Base-by-base conservation (phyloP, 2,888 invertebrate genomes). In the Busseola fusca region DNA sequence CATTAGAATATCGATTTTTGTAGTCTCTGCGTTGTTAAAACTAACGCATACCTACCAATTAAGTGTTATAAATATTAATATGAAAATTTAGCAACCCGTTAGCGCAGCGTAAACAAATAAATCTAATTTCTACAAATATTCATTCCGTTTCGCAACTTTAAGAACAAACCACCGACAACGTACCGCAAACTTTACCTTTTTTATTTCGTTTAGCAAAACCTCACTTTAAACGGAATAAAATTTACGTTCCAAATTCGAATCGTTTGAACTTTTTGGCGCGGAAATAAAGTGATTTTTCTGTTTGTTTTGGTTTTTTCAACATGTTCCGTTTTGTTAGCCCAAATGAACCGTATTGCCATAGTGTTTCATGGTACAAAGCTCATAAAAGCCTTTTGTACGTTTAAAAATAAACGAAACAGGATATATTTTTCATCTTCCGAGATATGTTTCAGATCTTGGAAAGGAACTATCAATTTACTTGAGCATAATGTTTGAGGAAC, bases 201-300 rank as follows among this genome's bases (percentile, higher is more conserved):
- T 69, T 60, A 54, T 77, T 81, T 72, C 73, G 60, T 79, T 62
- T 63, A 69, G 7, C 27, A 6, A 30, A 76, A 60, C 59, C 64
- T 45, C 81, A 50, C 50, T 75, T 57, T 81, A 59, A 76, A 71
- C 64, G 66, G 72, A 80, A 71, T 64, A 21, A 50, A 80, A 78
- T 76, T 74, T 58, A 76, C 59, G 68, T 83, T 81, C 71, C 37
- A 59, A 84, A 78, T 84, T 76, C 45, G 74, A 75, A 81, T 75
- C 70, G 71, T 84, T 84, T 83, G 82, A 84, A 84, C 76, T 75
- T 84, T 82, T 77, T 83, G 73, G 69, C 66, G 81, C 68, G 56
- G 50, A 72, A 68, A 45, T 72, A 60, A 74, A 77, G 69, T 70
- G 57, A 69, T 60, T 69, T 52, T 79, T 68, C 48, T 81, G 72